Percentiles rank a stretch among this genome's conserved stretches.
phyloP scores from a whole-genome alignment of 2,113 vertebrate species.

The Megaleporinus macrocephalus region DNA sequence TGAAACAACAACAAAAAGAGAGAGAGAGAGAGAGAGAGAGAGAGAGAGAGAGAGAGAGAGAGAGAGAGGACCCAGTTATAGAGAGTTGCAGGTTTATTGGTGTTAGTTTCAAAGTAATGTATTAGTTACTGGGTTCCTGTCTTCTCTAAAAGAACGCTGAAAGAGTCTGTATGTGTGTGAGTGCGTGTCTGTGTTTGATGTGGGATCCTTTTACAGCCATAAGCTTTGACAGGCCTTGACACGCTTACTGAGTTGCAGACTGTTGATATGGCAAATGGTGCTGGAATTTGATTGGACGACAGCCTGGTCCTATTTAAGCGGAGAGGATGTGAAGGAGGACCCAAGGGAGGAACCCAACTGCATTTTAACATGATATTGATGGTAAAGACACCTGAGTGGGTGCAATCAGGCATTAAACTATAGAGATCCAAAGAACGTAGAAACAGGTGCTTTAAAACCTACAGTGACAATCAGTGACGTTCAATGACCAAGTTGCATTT shows the following conservation, averaged over 20 bases:
- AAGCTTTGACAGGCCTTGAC: conserved; percentile 57
- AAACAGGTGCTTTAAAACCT: not conserved
- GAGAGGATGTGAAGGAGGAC: conserved; percentile 51
- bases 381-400: conserved; percentile 23
- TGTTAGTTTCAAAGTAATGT: not conserved
- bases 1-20: conserved; percentile 55
- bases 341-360: conserved; percentile 45
- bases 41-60: too few species aligned
- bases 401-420: not conserved
- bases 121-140: conserved; percentile 19
- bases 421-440: not conserved
- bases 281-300: conserved; percentile 58
- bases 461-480: not conserved
- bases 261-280: conserved; percentile 51
- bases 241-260: conserved; percentile 56
- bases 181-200: conserved; percentile 45
- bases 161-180: conserved; percentile 6
- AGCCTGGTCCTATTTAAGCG: conserved; percentile 64
- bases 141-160: conserved; percentile 2
- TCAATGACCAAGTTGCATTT: not conserved
- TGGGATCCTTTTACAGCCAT: conserved; percentile 55
- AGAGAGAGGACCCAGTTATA: conserved; percentile 3
- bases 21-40: too few species aligned
- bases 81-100: not conserved
- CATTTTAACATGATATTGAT: conserved; percentile 29